phyloP scores from a whole-genome alignment of 1,140 invertebrate genomes.

The Drosophila truncata region DNA sequence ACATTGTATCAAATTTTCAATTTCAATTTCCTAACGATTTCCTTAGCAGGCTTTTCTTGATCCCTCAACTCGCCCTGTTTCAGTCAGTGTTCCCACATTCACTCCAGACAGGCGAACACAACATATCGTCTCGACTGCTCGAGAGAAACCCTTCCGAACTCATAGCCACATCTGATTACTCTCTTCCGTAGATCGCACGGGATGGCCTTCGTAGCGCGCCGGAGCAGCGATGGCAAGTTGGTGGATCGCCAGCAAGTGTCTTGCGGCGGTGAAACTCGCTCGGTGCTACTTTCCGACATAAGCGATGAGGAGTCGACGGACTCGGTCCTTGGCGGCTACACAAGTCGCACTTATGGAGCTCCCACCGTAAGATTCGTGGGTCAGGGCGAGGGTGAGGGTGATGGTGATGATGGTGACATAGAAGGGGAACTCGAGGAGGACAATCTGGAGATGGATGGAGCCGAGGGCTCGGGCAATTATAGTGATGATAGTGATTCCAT shows the following conservation, averaged over 20 bases:
- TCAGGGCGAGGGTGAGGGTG: slow-evolving; percentile 16
- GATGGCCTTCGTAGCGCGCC: slow-evolving; percentile 67
- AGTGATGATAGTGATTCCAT: slow-evolving; percentile 16
- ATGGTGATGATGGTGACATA: not conserved
- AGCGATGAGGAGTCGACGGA: slow-evolving; percentile 58
- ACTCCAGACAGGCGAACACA: slow-evolving; percentile 37
- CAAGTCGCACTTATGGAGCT: slow-evolving; percentile 50
- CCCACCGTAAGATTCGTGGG: slow-evolving; percentile 60
- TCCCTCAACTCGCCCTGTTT: not conserved
- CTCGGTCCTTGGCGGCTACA: slow-evolving; percentile 41
- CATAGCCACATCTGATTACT: slow-evolving; percentile 1
- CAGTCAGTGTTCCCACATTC: not conserved
- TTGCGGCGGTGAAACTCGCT: not conserved
- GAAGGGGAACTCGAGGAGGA: not conserved
- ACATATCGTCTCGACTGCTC: slow-evolving; percentile 15
- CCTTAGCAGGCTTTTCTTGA: not conserved
- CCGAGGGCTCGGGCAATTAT: not conserved
- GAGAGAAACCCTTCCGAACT: slow-evolving; percentile 1
- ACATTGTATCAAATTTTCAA: no score
- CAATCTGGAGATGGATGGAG: not conserved
- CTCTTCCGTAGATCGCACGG: slow-evolving; percentile 27
- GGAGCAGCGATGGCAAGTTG: slow-evolving; percentile 46
- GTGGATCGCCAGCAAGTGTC: slow-evolving; percentile 55
- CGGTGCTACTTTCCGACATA: slow-evolving; percentile 29
- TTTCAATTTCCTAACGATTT: not conserved